Evolutionary conservation across 1,140 invertebrate genomes (phyloP), one percentile per base, ranked within the genome.

Genomic region (Atopsyche davidsoni): DNA sequence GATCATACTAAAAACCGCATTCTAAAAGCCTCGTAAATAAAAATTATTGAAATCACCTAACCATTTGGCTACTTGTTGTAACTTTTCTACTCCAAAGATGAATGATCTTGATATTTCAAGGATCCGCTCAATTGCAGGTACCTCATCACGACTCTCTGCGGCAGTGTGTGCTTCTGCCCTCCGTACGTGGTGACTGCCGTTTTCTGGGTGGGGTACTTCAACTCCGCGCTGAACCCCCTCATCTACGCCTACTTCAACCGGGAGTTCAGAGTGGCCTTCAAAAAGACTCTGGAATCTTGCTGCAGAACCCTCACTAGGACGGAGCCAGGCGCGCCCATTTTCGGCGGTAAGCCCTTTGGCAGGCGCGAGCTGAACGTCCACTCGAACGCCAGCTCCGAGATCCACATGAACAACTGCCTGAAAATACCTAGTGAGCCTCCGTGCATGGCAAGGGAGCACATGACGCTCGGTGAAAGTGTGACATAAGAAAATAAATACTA

Each of bases 131-230:
- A 42, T 66, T 63, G 2, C 70, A 86, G 86, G 89, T 93, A 93
- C 70, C 69, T 91, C 51, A 86, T 86, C 59, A 86, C 85, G 22
- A 78, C 83, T 0, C 70, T 92, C 1, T 91, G 85, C 62, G 84
- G 86, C 10, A 76, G 77, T 21, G 73, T 75, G 1, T 92, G 88
- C 62, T 75, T 82, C 19, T 85, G 81, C 45, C 87, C 87, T 0
- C 79, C 80, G 1, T 72, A 86, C 2, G 80, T 95, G 9, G 88
- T 93, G 2, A 86, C 87, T 0, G 79, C 84, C 1, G 81, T 96
- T 7, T 96, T 96, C 74, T 98, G 95, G 95, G 86, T 97, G 13
- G 95, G 94, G 2, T 98, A 97, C 75, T 91, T 94, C 74, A 97
- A 97, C 73, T 95, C 91, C 16, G 89, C 90, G n/a, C 77, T 96